Conservation (phyloP, 2,888 invertebrate species). For the Mesoligia furuncula region DNA sequence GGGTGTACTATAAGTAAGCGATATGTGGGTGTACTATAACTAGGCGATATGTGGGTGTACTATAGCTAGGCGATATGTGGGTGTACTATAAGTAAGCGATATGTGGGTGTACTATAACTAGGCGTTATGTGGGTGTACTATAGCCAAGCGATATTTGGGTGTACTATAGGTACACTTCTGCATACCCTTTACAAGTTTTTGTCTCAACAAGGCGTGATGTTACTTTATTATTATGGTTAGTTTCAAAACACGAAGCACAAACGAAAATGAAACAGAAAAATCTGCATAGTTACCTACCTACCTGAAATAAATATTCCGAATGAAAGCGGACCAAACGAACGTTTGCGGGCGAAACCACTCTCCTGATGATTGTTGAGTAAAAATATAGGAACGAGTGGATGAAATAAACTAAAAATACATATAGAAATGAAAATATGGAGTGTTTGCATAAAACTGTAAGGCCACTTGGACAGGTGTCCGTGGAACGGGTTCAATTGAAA, state of each 20-base stretch:
- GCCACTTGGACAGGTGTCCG: constrained; percentile 48
- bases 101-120: no score
- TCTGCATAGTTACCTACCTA: background rate
- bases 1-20: no score
- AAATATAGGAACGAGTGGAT: background rate
- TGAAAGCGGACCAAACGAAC: constrained; percentile 4
- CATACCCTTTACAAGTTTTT: no score
- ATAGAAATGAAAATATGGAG: constrained; percentile 40
- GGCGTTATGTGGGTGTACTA: no score
- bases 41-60: background rate
- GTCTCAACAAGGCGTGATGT: background rate
- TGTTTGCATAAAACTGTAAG: constrained; percentile 43
- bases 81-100: no score
- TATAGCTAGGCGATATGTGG: no score
- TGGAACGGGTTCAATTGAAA: constrained; percentile 42
- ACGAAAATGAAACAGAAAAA: background rate
- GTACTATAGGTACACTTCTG: background rate
- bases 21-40: no score
- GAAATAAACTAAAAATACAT: constrained; percentile 23
- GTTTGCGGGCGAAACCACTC: constrained; percentile 29
- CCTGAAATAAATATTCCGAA: background rate
- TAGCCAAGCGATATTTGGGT: no score
- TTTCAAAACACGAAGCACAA: background rate
- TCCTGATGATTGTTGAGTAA: constrained; percentile 5
- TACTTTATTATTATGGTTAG: background rate